Evolutionary conservation across 2,797 vertebrate species (phyloP).

Genomic region (Alosa sapidissima): DNA sequence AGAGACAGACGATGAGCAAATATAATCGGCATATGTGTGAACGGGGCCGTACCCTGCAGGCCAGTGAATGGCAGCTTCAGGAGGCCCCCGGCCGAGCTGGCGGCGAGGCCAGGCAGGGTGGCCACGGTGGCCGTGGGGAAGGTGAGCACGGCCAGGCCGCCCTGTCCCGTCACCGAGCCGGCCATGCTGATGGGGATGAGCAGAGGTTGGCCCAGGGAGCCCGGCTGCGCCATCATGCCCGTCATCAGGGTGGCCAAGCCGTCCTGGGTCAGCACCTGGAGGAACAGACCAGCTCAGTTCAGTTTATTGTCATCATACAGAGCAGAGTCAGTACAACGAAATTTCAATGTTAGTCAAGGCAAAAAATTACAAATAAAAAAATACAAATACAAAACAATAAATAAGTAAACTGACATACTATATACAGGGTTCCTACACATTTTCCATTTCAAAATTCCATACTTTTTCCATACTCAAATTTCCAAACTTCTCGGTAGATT

Average conservation of each 20-base stretch:
- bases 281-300: not conserved
- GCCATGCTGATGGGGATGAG: conserved; percentile 96
- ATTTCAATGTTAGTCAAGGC: too few relatives aligned
- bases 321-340: too few relatives aligned
- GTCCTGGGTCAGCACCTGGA: conserved; percentile 94
- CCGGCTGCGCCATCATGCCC: conserved; percentile 93
- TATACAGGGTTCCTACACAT: too few relatives aligned
- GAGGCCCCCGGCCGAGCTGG: conserved; percentile 81
- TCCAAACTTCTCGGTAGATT: too few relatives aligned
- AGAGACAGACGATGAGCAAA: too few relatives aligned
- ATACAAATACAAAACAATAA: too few relatives aligned
- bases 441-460: too few relatives aligned
- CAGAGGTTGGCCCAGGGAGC: conserved; percentile 91
- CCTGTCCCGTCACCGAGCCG: conserved; percentile 88
- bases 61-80: conserved; percentile 90
- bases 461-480: too few relatives aligned
- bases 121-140: conserved; percentile 90
- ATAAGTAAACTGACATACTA: too few relatives aligned
- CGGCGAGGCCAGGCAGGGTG: conserved; percentile 84
- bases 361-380: too few relatives aligned
- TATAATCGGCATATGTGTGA: too few relatives aligned
- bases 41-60: conserved; percentile 72
- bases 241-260: conserved; percentile 94
- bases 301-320: too few relatives aligned
- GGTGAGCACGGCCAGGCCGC: conserved; percentile 91